Base-by-base conservation (phyloP, 1,140 invertebrate genomes). In the Eriosoma lanigerum region DNA sequence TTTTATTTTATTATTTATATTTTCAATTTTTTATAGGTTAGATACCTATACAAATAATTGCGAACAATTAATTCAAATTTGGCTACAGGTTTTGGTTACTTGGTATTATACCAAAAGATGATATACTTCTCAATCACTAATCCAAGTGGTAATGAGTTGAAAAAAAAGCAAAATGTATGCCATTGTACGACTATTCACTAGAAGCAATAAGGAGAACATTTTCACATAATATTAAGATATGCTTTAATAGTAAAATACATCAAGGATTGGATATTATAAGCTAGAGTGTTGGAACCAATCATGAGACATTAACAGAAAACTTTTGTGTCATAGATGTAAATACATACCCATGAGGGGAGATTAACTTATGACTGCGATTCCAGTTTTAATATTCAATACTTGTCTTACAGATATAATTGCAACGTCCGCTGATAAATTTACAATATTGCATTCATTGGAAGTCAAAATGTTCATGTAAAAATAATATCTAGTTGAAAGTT, bases 321-420 rank as follows among this genome's bases (percentile, higher is more conserved):
- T 98, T 98, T 86, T 98, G 96, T 87, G 96, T 96, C 9, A 87
- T 96, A 81, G 96, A 98, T 86, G 94, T 98, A 26, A 98, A 98
- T 88, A 96, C 94, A n/a, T n/a, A 5, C 96, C 96, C 4, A 87
- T 99, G 56, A 96, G 96, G 60, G 97, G 97, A 26, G 92, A 94
- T 84, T 92, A 93, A 82, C 94, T 97, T 6, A 93, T 98, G 58
- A 89, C 91, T 64, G 92, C 94, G 1, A 89, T 93, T 44, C 93
- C 97, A 12, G 94, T 96, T 29, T 88, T 96, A 10, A 90, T 90
- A 72, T 97, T 97, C 85, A 92, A 92, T 73, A 90, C 86, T 10
- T 82, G 89, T 83, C 88, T 98, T 24, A 96, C 96, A 3, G 91
- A 97, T 24, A 92, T 99, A 9, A 94, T 94, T 21, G 95, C 96